A percentile compares a stretch with the other conserved stretches of the same genome.
These are phyloP conservation scores for Magallana ariakensis DNA, from an alignment of 1,140 invertebrate species.

Conservation along the genomic window DNA sequence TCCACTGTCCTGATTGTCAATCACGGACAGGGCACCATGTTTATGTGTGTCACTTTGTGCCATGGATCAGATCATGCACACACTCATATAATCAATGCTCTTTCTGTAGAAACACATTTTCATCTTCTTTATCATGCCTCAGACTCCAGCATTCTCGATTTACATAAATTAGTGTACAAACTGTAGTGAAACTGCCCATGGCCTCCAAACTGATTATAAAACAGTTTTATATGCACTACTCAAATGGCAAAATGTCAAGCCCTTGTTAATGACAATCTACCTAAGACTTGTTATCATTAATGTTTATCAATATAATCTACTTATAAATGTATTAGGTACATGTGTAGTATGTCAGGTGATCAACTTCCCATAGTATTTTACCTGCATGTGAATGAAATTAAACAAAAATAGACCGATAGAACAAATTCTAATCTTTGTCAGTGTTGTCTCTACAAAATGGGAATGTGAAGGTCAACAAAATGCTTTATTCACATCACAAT, in stretches of 20 bases:
- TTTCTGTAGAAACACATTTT: neutral
- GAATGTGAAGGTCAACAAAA: neutral
- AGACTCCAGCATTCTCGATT: too few relatives aligned
- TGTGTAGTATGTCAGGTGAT: neutral
- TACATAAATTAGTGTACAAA: too few relatives aligned
- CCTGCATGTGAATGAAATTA: constrained; percentile 10
- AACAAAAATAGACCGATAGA: neutral
- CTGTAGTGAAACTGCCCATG: too few relatives aligned
- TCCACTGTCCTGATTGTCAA: too few relatives aligned
- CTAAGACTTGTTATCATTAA: constrained; percentile 3
- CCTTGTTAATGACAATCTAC: neutral
- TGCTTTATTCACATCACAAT: constrained; percentile 13
- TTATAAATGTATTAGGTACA: neutral
- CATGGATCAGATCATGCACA: neutral
- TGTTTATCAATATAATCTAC: neutral
- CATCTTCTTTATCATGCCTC: too few relatives aligned
- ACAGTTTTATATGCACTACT: too few relatives aligned
- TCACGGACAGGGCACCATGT: too few relatives aligned
- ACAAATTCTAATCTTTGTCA: neutral
- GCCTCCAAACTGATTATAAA: too few relatives aligned
- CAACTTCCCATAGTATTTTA: neutral
- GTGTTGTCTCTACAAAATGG: neutral
- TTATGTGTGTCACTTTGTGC: too few relatives aligned
- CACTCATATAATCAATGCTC: constrained; percentile 3
- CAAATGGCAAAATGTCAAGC: too few relatives aligned